These are phyloP conservation scores for Procambarus virginalis DNA, from an alignment of 1,140 invertebrate species.

Conservation along the genomic window DNA sequence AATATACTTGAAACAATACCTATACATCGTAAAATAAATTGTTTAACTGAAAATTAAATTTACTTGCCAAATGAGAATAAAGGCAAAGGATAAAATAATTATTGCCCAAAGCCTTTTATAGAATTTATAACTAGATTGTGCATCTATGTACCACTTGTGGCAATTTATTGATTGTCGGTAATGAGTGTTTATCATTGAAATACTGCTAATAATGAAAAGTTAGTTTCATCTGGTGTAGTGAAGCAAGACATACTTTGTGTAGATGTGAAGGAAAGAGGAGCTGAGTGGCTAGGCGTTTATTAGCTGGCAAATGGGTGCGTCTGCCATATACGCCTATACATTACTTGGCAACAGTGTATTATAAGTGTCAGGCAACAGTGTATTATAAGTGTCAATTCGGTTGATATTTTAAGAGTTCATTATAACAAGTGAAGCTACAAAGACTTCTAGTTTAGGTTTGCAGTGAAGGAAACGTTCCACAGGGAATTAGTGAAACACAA, in stretches of 20 bases:
- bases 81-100: neutral
- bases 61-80: neutral
- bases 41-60: neutral
- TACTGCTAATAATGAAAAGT: no score
- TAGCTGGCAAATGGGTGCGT: slow-evolving; percentile 6
- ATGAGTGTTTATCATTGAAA: no score
- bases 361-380: neutral
- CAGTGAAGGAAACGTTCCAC: no score
- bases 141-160: no score
- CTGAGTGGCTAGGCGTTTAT: neutral
- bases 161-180: no score
- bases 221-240: neutral
- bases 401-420: no score
- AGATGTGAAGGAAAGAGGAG: neutral
- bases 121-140: neutral
- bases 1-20: neutral
- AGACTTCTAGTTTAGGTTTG: no score
- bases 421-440: no score
- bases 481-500: no score
- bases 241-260: no score
- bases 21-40: neutral
- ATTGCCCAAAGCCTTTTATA: neutral
- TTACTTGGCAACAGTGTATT: no score
- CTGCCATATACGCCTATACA: neutral
- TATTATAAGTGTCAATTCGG: no score